Evolutionary conservation across 2,888 invertebrate genomes (phyloP).

Genomic region (Nymphalis polychloros): DNA sequence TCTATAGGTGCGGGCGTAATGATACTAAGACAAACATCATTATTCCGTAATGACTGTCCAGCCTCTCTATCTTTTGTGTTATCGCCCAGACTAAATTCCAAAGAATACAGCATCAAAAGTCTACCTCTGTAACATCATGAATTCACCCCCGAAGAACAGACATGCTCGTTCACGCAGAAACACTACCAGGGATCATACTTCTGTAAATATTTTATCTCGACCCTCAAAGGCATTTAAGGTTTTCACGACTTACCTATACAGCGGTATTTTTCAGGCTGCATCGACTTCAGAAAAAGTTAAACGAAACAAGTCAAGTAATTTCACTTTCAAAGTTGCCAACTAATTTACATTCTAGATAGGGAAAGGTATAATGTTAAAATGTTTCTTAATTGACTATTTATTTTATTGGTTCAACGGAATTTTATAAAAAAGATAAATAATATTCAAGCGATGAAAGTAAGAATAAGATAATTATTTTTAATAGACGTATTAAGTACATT

Average conservation of each 20-base stretch:
- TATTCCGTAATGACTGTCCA: not conserved
- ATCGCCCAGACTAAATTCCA: slow-evolving; percentile 1
- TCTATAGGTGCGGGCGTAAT: too few species aligned
- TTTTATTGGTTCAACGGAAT: too few species aligned
- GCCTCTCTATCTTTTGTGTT: not conserved
- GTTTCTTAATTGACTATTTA: too few species aligned
- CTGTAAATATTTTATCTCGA: slow-evolving; percentile 53
- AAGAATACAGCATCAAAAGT: slow-evolving; percentile 18
- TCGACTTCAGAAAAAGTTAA: slow-evolving; percentile 39
- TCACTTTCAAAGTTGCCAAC: slow-evolving; percentile 32
- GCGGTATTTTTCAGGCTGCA: slow-evolving; percentile 54
- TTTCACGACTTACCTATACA: slow-evolving; percentile 53
- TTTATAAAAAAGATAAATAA: not conserved
- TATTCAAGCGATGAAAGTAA: not conserved
- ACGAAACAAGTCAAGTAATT: slow-evolving; percentile 38
- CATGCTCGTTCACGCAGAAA: slow-evolving; percentile 45
- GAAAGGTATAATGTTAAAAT: not conserved
- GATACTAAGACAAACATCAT: too few species aligned
- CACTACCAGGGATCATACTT: slow-evolving; percentile 51
- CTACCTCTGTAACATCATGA: slow-evolving; percentile 43
- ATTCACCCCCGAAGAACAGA: slow-evolving; percentile 42
- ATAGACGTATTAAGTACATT: slow-evolving; percentile 47
- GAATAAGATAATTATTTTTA: too few species aligned
- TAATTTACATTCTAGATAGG: slow-evolving; percentile 1
- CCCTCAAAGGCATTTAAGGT: slow-evolving; percentile 54